Percentiles rank a stretch among this genome's conserved stretches.
phyloP scores from a whole-genome alignment of 2,888 invertebrate species.

The Lithophane ornitopus region DNA sequence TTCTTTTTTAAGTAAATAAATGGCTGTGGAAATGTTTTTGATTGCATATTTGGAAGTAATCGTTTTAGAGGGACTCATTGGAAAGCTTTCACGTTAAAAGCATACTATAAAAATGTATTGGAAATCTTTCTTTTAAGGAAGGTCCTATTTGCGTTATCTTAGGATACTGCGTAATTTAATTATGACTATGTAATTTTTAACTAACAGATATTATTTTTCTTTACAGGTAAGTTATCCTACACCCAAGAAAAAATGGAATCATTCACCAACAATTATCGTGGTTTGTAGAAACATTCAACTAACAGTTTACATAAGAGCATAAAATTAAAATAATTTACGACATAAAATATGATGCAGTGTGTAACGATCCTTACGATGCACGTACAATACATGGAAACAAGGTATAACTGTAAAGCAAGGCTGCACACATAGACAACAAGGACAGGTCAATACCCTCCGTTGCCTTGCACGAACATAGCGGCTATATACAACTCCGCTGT shows the following conservation, averaged over 20 bases:
- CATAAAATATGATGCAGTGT: slow-evolving; percentile 75
- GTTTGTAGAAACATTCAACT: slow-evolving; percentile 58
- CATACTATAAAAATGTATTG: background rate
- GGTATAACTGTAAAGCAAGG: slow-evolving; percentile 89
- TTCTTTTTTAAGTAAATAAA: slow-evolving; percentile 13
- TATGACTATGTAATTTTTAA: background rate
- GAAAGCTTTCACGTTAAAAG: background rate
- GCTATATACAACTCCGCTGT: slow-evolving; percentile 72
- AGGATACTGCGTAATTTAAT: background rate
- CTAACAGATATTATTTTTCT: slow-evolving; percentile 34
- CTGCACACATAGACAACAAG: slow-evolving; percentile 89
- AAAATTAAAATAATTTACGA: slow-evolving; percentile 56
- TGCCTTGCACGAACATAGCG: slow-evolving; percentile 87
- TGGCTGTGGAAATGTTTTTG: background rate
- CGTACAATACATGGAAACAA: slow-evolving; percentile 79
- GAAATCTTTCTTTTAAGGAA: background rate
- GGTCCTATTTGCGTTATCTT: background rate
- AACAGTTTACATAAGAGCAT: slow-evolving; percentile 53
- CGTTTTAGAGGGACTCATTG: background rate
- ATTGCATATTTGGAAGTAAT: background rate
- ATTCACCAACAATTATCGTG: slow-evolving; percentile 53
- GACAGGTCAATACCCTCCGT: slow-evolving; percentile 90
- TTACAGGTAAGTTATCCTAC: slow-evolving; percentile 73
- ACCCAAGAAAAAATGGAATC: slow-evolving; percentile 57
- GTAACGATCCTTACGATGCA: slow-evolving; percentile 86